phyloP scores from a whole-genome alignment of 2,797 vertebrate species.

The Sebastes alutus region DNA sequence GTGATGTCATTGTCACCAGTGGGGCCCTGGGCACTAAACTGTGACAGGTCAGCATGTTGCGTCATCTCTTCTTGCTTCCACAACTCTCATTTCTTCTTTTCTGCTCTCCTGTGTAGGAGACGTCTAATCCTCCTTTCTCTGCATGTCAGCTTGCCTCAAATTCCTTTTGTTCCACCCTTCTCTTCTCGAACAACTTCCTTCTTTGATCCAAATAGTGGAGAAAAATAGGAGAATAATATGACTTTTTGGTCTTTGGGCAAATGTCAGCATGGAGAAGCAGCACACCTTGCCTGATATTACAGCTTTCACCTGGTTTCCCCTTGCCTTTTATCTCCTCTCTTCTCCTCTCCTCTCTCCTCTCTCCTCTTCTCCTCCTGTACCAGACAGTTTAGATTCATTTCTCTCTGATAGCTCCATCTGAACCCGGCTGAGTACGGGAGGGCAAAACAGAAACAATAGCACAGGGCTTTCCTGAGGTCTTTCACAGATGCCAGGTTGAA shows the following conservation, averaged over 20 bases:
- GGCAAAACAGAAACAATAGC: constrained; percentile 44
- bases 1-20: constrained; percentile 54
- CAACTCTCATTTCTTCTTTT: not conserved
- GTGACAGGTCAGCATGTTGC: constrained; percentile 51
- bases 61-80: constrained; percentile 5
- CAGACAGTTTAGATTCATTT: constrained; percentile 46
- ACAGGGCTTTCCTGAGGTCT: constrained; percentile 55
- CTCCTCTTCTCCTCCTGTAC: not conserved
- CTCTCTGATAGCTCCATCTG: constrained; percentile 54
- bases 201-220: constrained; percentile 35
- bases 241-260: constrained; percentile 26
- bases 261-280: constrained; percentile 29
- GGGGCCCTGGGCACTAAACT: constrained; percentile 25
- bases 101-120: not conserved
- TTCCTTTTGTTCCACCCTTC: not conserved
- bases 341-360: not conserved
- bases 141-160: constrained; percentile 11
- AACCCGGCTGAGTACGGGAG: constrained; percentile 18
- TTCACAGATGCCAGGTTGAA: constrained; percentile 64
- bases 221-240: constrained; percentile 15
- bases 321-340: not conserved
- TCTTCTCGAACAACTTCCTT: constrained; percentile 13
- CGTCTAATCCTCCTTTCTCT: constrained; percentile 18
- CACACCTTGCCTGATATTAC: constrained; percentile 20
- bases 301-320: constrained; percentile 19